Evolutionary conservation across 2,797 vertebrate genomes (phyloP), one percentile per base, ranked within the genome.

Genomic region (Morelia viridis): DNA sequence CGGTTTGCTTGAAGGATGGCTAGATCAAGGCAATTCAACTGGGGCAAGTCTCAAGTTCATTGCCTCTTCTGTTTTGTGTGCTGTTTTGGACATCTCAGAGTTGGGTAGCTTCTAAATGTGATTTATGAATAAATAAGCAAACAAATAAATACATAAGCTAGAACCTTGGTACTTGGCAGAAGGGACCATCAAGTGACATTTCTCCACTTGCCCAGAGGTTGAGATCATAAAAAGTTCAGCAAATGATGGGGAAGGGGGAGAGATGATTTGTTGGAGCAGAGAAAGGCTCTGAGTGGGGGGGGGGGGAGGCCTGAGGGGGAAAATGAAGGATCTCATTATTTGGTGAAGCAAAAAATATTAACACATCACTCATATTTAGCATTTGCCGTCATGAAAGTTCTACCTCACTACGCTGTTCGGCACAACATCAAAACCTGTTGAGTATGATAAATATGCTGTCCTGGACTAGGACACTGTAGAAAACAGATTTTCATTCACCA

Each of bases 341-440:
- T 80, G 84, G 89, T 90, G 92, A 92, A 62, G 68, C 65, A 57
- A 71, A 89, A n/a, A 90, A 83, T 90, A 90, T 92, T 92, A 92
- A 92, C 58, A 62, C 88, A 92, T 92, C 88, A 90, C 64, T 90
- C 93, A 92, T 93, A 61, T 90, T 87, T 87, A 90, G n/a, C 61
- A 87, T 50, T 93, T 50, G 80, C 88, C 56, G n/a, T 92, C 89
- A 88, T 56, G 13, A 58, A 46, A 13, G 64, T 93, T 84, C 68
- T 85, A 91, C 65, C 50, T 87, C 58, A 84, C 31, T 88, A 91
- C 65, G 10, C n/a, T 22, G 53, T 85, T 85, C 53, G 13, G 28
- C 22, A 56, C 26, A 90, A 46, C 64, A 53, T 87, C 65, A 26
- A 58, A 64, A 80, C 12, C 58, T 86, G 19, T 91, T 89, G 64